Percentiles rank a stretch among this genome's conserved stretches.
phyloP scores from a whole-genome alignment of 2,888 invertebrate species.

The Drosophila greeni region DNA sequence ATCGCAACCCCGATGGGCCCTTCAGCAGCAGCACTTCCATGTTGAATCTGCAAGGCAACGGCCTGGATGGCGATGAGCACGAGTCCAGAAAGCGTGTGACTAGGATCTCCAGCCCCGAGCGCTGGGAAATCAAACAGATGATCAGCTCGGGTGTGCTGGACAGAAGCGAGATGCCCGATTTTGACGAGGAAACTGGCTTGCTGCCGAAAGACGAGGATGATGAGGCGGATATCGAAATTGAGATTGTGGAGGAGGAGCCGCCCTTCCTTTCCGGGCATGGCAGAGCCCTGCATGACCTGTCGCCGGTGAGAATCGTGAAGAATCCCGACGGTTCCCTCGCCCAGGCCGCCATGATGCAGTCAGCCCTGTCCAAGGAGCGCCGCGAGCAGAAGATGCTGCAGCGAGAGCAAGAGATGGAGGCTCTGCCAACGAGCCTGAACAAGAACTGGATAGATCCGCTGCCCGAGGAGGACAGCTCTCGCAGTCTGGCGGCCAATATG shows the following conservation, averaged over 20 bases:
- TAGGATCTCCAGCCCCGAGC: conserved; percentile 95
- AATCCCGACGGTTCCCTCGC: conserved; percentile 99
- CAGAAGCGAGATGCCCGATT: conserved; percentile 96
- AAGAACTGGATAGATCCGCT: conserved; percentile 98
- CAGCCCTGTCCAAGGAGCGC: conserved; percentile 97
- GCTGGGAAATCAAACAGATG: conserved; percentile 99
- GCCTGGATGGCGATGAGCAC: conserved; percentile 88
- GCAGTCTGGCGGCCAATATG: conserved; percentile 87
- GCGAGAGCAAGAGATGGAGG: conserved; percentile 94
- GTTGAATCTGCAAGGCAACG: conserved; percentile 79
- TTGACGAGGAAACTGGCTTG: conserved; percentile 95
- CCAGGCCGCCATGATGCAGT: conserved; percentile 99
- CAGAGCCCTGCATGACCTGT: conserved; percentile 92
- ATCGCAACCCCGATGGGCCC: conserved; percentile 96
- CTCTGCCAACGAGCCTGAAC: conserved; percentile 88
- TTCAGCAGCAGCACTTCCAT: conserved; percentile 81
- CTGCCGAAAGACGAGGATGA: conserved; percentile 94
- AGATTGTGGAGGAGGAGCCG: conserved; percentile 98
- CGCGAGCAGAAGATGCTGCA: conserved; percentile 98
- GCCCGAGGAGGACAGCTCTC: conserved; percentile 88
- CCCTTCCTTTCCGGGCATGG: conserved; percentile 97
- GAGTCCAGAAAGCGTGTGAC: conserved; percentile 91
- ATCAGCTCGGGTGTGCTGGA: conserved; percentile 94
- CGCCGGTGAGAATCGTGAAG: conserved; percentile 96
- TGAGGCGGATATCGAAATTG: conserved; percentile 98